phyloP scores from a whole-genome alignment of 2,113 vertebrate species.

The Daboia siamensis region DNA sequence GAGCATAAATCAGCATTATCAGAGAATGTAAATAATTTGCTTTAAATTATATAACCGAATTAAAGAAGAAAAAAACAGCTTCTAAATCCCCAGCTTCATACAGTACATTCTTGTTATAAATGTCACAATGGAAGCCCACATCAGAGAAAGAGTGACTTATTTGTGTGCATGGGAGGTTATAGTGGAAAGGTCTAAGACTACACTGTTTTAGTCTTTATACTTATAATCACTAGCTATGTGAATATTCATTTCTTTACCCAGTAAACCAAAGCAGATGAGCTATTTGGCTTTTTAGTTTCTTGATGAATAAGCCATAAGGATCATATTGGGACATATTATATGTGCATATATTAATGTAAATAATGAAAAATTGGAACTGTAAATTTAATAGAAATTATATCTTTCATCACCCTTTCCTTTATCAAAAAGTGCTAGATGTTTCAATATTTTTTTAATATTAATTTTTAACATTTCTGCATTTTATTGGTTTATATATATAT shows the following conservation, averaged over 20 bases:
- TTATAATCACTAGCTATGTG: slow-evolving; percentile 34
- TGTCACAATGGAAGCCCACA: background rate
- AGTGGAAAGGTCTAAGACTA: background rate
- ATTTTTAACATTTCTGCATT: background rate
- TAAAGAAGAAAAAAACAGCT: background rate
- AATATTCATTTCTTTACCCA: slow-evolving; percentile 28
- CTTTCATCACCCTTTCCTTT: background rate
- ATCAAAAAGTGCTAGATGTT: background rate
- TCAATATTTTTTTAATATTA: background rate
- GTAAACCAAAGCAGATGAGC: slow-evolving; percentile 11
- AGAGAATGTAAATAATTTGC: background rate
- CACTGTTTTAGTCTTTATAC: slow-evolving; percentile 18
- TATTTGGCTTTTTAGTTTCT: slow-evolving; percentile 1
- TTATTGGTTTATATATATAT: background rate
- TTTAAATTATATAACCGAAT: background rate
- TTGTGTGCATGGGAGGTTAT: background rate
- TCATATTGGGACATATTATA: slow-evolving; percentile 8
- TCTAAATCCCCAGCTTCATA: background rate
- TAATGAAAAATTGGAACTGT: slow-evolving; percentile 1
- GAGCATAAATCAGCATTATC: slow-evolving; percentile 3
- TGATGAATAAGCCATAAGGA: background rate
- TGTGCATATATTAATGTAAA: background rate
- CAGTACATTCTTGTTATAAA: background rate
- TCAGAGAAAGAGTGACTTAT: background rate
- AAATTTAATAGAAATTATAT: background rate